Percentiles rank a stretch among this genome's conserved stretches.
Conservation (phyloP, 2,113 vertebrate species). For the Eleginops maclovinus region DNA sequence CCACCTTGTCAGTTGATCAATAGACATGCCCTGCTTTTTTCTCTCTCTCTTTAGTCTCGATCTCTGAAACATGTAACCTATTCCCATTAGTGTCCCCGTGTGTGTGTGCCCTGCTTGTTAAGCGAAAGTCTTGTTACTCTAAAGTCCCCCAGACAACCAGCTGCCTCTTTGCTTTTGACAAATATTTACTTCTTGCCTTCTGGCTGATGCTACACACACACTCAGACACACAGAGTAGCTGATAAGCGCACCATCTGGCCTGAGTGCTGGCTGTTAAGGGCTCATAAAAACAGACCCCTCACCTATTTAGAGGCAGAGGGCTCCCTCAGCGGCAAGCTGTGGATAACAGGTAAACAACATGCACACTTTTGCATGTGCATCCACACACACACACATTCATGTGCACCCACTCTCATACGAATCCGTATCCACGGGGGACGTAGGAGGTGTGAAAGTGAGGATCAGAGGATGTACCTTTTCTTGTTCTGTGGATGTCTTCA, state of each 20-base stretch:
- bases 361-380: not conserved
- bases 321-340: conserved; percentile 16
- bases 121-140: conserved; percentile 45
- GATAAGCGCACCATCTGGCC: conserved; percentile 79
- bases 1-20: not conserved
- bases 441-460: conserved; percentile 51
- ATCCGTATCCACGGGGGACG: conserved; percentile 18
- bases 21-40: not conserved
- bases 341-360: conserved; percentile 33
- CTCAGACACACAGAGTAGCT: conserved; percentile 54
- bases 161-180: conserved; percentile 73
- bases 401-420: conserved; percentile 13
- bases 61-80: conserved; percentile 4
- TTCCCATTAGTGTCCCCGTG: conserved; percentile 1
- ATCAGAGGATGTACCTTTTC: conserved; percentile 52
- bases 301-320: conserved; percentile 54
- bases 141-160: conserved; percentile 68
- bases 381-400: not conserved
- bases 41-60: not conserved
- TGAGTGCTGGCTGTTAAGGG: conserved; percentile 70
- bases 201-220: conserved; percentile 37
- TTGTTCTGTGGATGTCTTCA: conserved; percentile 18
- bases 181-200: conserved; percentile 76
- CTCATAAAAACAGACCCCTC: conserved; percentile 74
- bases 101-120: conserved; percentile 39